Evolutionary conservation across 2,797 vertebrate genomes (phyloP).

Genomic region (Eulemur mongoz): DNA sequence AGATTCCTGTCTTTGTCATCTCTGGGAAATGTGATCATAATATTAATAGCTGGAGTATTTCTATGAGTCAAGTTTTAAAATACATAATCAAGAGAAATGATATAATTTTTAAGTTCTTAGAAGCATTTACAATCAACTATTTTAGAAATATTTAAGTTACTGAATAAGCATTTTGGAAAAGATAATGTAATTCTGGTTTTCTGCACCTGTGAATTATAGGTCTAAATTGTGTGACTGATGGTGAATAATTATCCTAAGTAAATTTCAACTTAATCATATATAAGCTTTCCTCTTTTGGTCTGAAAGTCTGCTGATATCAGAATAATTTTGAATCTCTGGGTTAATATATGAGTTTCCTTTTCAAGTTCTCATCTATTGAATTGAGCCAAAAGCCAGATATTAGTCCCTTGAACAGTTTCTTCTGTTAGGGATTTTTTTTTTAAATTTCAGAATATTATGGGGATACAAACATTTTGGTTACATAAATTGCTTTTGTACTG

Average conservation of each 20-base stretch:
- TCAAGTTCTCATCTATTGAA: conserved; percentile 10
- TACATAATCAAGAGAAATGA: not conserved
- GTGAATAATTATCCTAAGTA: conserved; percentile 32
- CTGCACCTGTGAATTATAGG: conserved; percentile 16
- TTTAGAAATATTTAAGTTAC: conserved; percentile 31
- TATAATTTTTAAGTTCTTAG: not conserved
- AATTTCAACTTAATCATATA: conserved; percentile 33
- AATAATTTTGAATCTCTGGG: conserved; percentile 34
- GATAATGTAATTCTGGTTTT: not conserved
- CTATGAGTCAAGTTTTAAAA: conserved; percentile 46
- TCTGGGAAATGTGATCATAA: conserved; percentile 8
- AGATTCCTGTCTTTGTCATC: not conserved
- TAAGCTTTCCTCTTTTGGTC: conserved; percentile 28
- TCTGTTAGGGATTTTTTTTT: not conserved
- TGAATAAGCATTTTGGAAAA: conserved; percentile 49
- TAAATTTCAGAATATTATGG: not conserved
- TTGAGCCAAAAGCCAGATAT: not conserved
- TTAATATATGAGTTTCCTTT: not conserved
- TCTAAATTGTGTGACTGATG: conserved; percentile 41
- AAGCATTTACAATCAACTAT: conserved; percentile 22
- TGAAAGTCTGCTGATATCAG: not conserved
- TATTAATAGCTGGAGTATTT: not conserved
- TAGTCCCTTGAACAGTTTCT: not conserved
- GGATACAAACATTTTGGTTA: too few species aligned
- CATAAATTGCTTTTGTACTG: too few species aligned